Percentiles rank a stretch among this genome's conserved stretches.
These are phyloP conservation scores for Acinonyx jubatus DNA, from an alignment of 2,113 vertebrate genomes.

Conservation along the genomic window DNA sequence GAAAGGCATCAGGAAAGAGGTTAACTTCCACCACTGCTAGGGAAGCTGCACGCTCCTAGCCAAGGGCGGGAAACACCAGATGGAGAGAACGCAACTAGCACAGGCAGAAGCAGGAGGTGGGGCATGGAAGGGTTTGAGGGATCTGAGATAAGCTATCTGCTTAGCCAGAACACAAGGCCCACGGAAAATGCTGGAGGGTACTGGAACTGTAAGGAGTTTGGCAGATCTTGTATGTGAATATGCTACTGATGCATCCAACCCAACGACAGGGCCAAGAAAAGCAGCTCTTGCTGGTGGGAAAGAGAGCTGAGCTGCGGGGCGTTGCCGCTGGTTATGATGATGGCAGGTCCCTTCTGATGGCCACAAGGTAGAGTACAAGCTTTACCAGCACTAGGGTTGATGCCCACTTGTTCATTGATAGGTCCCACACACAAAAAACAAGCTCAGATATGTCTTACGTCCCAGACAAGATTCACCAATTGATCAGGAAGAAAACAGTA, in stretches of 20 bases:
- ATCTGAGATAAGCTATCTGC: neutral
- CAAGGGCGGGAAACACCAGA: neutral
- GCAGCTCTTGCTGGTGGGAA: neutral
- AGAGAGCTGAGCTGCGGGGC: neutral
- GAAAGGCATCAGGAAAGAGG: neutral
- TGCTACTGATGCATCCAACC: neutral
- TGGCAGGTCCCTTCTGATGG: too few species aligned
- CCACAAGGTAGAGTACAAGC: neutral
- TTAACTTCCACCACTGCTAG: neutral
- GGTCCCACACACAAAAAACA: neutral
- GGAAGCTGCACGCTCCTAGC: neutral
- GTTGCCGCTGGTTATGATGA: neutral
- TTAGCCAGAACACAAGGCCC: neutral
- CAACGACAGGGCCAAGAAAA: neutral
- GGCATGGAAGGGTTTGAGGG: neutral
- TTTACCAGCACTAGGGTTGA: too few species aligned
- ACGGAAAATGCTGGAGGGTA: neutral
- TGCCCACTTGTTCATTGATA: neutral
- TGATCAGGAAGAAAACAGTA: neutral
- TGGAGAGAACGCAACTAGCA: neutral
- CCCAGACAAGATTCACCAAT: neutral
- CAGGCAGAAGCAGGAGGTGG: rapidly evolving
- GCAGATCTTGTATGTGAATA: neutral
- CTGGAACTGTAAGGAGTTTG: neutral
- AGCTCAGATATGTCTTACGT: rapidly evolving